A percentile compares a stretch with the other conserved stretches of the same genome.
Conservation (phyloP, 2,113 vertebrate species). For the Corythaixoides concolor region DNA sequence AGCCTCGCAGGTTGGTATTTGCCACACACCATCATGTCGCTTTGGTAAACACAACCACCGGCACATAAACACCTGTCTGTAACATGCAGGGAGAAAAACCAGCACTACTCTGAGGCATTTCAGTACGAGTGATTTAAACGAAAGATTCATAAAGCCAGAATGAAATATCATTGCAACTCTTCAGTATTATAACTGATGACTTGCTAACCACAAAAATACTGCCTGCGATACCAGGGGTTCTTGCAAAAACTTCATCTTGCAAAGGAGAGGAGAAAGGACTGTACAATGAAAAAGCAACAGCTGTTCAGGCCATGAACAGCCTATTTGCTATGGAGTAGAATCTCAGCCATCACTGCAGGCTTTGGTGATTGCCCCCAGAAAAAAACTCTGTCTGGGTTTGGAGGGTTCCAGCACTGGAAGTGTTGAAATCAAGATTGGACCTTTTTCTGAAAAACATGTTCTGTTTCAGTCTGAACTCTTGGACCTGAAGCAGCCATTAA, state of each 20-base stretch:
- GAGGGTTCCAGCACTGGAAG: background rate
- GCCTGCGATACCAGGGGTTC: background rate
- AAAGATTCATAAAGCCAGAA: background rate
- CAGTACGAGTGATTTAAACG: background rate
- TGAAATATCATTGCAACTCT: background rate
- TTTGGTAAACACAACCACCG: background rate
- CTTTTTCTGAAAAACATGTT: background rate
- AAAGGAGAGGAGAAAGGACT: background rate
- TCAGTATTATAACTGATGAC: background rate
- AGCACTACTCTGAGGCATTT: background rate
- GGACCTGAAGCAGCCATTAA: background rate
- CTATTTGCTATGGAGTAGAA: background rate
- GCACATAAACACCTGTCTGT: background rate
- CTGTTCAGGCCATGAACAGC: background rate
- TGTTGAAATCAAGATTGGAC: background rate
- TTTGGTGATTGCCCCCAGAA: background rate
- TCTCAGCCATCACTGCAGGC: background rate
- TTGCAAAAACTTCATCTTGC: background rate
- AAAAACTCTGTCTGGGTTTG: background rate
- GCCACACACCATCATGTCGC: background rate
- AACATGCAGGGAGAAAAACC: background rate
- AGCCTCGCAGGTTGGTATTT: background rate
- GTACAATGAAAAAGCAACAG: background rate
- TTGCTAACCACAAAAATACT: background rate
- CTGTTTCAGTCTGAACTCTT: background rate